These are phyloP conservation scores for Alaudala cheleensis DNA, from an alignment of 2,113 vertebrate genomes.

Conservation along the genomic window DNA sequence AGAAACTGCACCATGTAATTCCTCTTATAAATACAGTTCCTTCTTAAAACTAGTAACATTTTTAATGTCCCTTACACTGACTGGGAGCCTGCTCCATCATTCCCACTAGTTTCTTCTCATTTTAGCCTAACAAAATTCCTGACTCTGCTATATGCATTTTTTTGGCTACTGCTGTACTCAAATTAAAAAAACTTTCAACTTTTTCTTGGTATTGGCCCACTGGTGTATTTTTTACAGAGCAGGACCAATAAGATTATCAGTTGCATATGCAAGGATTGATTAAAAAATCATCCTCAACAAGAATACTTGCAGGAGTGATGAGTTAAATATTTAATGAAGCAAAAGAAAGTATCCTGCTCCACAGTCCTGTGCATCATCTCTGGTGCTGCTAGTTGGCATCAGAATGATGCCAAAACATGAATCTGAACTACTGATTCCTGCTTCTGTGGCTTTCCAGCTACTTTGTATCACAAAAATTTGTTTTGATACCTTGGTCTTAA, in stretches of 20 bases:
- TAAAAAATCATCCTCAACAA: not conserved
- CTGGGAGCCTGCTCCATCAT: not conserved
- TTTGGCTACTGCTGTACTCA: not conserved
- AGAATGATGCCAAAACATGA: not conserved
- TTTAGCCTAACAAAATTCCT: not conserved
- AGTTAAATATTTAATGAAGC: not conserved
- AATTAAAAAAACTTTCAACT: not conserved
- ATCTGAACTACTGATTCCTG: not conserved
- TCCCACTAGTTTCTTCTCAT: not conserved
- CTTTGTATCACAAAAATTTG: not conserved
- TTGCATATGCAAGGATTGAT: not conserved
- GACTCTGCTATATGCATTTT: not conserved
- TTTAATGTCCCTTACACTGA: not conserved
- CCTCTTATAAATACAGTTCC: not conserved
- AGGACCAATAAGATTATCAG: not conserved
- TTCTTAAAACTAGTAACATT: not conserved
- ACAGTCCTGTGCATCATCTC: not conserved
- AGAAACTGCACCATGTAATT: not conserved
- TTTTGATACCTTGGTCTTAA: slow-evolving; percentile 86
- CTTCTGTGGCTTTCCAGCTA: not conserved
- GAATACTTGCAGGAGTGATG: not conserved
- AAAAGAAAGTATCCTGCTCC: not conserved
- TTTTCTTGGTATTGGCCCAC: not conserved
- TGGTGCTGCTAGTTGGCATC: not conserved
- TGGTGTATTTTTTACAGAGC: not conserved